phyloP scores from a whole-genome alignment of 2,888 invertebrate species.

The Clistopyga incitator region DNA sequence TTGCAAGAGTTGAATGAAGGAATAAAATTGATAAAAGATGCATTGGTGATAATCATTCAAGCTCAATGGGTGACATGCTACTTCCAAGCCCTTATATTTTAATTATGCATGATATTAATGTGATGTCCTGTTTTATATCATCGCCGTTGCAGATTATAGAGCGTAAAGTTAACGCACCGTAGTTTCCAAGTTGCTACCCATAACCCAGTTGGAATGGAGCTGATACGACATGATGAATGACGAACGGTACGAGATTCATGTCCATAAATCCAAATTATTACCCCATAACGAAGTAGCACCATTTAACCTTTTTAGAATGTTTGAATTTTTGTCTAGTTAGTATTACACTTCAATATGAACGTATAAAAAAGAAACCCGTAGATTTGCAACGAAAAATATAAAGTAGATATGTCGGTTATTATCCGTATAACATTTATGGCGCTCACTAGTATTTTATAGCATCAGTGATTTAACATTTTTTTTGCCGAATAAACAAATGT shows the following conservation, averaged over 20 bases:
- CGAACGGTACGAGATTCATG: conserved; percentile 36
- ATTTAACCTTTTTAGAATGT: background rate
- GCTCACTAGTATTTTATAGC: no score
- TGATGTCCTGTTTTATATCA: background rate
- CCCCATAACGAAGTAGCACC: background rate
- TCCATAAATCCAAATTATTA: conserved; percentile 45
- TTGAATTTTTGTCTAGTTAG: background rate
- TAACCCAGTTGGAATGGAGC: conserved; percentile 21
- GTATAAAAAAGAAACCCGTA: no score
- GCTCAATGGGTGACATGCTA: background rate
- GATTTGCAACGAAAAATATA: no score
- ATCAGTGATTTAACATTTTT: no score
- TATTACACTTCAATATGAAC: no score
- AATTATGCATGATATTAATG: background rate
- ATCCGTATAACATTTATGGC: no score
- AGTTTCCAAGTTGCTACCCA: conserved; percentile 37
- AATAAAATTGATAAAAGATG: background rate
- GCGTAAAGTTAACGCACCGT: conserved; percentile 32
- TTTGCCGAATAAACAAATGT: no score
- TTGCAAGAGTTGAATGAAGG: background rate
- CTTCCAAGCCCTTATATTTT: background rate
- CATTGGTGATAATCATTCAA: background rate
- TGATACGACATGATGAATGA: conserved; percentile 52
- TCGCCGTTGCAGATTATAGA: conserved; percentile 2
- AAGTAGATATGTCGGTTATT: no score